Base-by-base conservation (phyloP, 2,113 vertebrate species). In the Platycercus adscitus region DNA sequence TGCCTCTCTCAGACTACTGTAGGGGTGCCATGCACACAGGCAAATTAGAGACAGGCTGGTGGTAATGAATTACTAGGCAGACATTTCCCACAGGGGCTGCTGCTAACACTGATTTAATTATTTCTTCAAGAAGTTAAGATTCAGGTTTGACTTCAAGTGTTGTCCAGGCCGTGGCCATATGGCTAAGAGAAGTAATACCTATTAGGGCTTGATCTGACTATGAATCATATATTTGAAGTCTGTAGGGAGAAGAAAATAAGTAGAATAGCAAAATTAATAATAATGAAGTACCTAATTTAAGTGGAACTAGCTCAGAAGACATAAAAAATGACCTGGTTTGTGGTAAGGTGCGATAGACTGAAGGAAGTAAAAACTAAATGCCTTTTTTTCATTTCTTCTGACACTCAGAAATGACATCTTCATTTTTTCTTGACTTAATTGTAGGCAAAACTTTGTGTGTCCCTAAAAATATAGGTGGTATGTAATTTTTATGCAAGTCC, bases 121-220 rank as follows among this genome's bases (percentile, higher is more conserved):
- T 97, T 97, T 97, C 80, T 96, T 95, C 87, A 88, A 90, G 77
- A 98, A 97, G 81, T 95, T 96, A 95, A 97, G 97, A 97, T 93
- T 71, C 60, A 88, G 87, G 56, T 96, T 94, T 97, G 89, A 95
- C 81, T 93, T 96, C 52, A 65, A 91, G 71, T 96, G 80, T 93
- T 96, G 89, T 94, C 83, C 89, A 96, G 83, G 44, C 69, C 82
- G 41, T 89, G 91, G 60, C 81, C 93, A 96, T 81, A 95, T 95
- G 92, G 65, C 63, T 95, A 93, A 92, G 81, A 64, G 88, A 97
- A 97, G 85, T 94, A 93, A 89, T 93, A 91, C 53, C 37, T 93
- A 83, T 86, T 96, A 96, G 82, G 66, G 17, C 29, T 93, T 91
- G 24, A 69, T 89, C 92, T 91, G 75, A 92, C 58, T 78, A 83